Base-by-base conservation (phyloP, 2,888 invertebrate species). In the Lasius fuliginosus region DNA sequence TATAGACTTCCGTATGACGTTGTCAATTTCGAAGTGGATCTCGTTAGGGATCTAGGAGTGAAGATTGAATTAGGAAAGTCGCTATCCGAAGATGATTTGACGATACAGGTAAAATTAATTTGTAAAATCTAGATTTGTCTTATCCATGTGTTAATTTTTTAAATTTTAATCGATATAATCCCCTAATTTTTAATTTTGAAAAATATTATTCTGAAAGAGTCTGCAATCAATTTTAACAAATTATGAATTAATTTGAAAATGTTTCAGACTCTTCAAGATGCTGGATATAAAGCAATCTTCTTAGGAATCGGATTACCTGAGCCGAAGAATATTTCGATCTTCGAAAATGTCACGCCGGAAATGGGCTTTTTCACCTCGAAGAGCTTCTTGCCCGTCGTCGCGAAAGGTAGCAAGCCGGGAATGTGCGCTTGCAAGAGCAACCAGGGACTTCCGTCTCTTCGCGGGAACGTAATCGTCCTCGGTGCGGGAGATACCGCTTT, bases 401-500 rank as follows among this genome's bases (percentile, higher is more conserved):
- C 99, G 0, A 96, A 96, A 90, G 98, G 98, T 33, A 99, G 99
- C 93, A 99, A 99, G 95, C 97, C 97, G 92, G 98, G 98, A 96
- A 94, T 93, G 92, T 99, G 99, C 94, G 96, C 96, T 1, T 95
- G 96, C 0, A 93, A 94, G 15, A 93, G 96, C 92, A 30, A 88
- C 93, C 67, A 68, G n/a, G 64, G 73, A 12, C 95, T 99, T 62
- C 99, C 99, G 0, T 95, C 96, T 67, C 94, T 99, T 9, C 95
- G 96, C 89, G 99, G 99, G 0, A 98, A 97, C 90, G 97, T 97
- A 0, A 97, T 99, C 83, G 99, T 99, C 0, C 95, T 99, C 56
- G 99, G 99, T 0, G 99, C 99, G 0, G 99, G 99, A 0, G 99
- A 99, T 94, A 99, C 99, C 0, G 99, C 99, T 0, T 99, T 99